These are phyloP conservation scores for Sycon ciliatum DNA, from an alignment of 37 sponge, comb jelly and placozoan genomes.

Conservation along the genomic window DNA sequence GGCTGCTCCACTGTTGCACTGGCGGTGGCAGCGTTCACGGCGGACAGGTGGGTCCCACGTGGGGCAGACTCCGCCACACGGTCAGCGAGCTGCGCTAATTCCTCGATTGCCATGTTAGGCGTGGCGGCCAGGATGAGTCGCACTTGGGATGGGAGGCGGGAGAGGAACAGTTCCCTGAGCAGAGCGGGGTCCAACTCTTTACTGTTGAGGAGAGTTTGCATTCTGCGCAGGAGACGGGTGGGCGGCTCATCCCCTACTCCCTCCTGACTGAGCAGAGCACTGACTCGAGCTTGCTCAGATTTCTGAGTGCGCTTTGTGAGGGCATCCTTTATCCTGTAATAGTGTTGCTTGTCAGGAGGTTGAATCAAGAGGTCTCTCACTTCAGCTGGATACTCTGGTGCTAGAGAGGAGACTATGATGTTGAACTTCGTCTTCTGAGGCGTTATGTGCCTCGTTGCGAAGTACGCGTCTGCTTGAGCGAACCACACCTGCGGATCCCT, in stretches of 20 bases:
- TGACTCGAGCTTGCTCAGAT: conserved; percentile 17
- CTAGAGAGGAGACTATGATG: not conserved
- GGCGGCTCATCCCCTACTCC: conserved; percentile 41
- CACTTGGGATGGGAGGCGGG: conserved; percentile 40
- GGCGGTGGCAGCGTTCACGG: too few species aligned
- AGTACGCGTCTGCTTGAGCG: not conserved
- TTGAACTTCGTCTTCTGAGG: too few species aligned
- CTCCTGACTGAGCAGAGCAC: conserved; percentile 30
- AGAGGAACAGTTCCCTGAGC: too few species aligned
- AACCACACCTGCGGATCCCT: not conserved
- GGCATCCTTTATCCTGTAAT: conserved; percentile 24
- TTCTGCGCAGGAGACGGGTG: conserved; percentile 36
- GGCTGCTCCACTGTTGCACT: too few species aligned
- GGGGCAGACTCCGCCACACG: too few species aligned
- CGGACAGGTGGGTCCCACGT: too few species aligned
- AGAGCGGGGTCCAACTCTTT: too few species aligned
- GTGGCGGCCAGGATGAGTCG: conserved; percentile 52
- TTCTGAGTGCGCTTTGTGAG: conserved; percentile 35
- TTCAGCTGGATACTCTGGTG: not conserved
- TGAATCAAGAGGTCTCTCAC: not conserved
- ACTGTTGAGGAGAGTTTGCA: conserved; percentile 43
- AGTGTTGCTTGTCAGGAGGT: conserved; percentile 19
- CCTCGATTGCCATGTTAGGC: too few species aligned
- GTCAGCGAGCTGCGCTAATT: too few species aligned
- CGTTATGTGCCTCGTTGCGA: too few species aligned